Evolutionary conservation across 2,113 vertebrate genomes (phyloP).

Genomic region (Neodon shergylaensis): DNA sequence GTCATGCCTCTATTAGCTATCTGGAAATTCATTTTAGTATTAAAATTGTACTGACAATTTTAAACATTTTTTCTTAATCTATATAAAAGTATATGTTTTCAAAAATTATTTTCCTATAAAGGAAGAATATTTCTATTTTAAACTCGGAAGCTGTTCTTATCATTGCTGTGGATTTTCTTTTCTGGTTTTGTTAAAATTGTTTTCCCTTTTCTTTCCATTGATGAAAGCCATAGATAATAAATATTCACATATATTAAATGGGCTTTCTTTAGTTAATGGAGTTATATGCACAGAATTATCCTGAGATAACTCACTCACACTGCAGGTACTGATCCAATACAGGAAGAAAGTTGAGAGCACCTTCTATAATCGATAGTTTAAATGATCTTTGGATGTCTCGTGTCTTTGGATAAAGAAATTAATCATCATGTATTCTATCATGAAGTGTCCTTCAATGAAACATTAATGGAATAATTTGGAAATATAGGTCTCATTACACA

Average conservation of each 20-base stretch:
- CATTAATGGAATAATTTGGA: conserved; percentile 70
- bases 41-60: not conserved
- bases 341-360: conserved; percentile 28
- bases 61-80: not conserved
- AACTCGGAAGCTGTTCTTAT: conserved; percentile 9
- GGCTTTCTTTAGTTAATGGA: conserved; percentile 22
- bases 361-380: conserved; percentile 46
- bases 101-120: conserved; percentile 6
- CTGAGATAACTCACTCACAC: conserved; percentile 12
- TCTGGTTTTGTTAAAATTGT: not conserved
- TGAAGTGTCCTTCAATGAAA: conserved; percentile 71
- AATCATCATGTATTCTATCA: conserved; percentile 69
- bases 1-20: not conserved
- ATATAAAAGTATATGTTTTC: conserved; percentile 13
- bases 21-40: not conserved
- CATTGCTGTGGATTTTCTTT: conserved; percentile 21
- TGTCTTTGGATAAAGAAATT: conserved; percentile 62
- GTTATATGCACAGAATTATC: conserved; percentile 38
- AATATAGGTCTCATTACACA: conserved; percentile 63
- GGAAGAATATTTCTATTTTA: not conserved
- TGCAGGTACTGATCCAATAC: conserved; percentile 23
- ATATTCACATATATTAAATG: conserved; percentile 40
- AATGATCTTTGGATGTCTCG: conserved; percentile 58
- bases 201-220: conserved; percentile 2
- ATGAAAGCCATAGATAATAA: not conserved